Evolutionary conservation across 2,797 vertebrate genomes (phyloP), one percentile per base, ranked within the genome.

Genomic region (Schizopygopsis malacanthus): DNA sequence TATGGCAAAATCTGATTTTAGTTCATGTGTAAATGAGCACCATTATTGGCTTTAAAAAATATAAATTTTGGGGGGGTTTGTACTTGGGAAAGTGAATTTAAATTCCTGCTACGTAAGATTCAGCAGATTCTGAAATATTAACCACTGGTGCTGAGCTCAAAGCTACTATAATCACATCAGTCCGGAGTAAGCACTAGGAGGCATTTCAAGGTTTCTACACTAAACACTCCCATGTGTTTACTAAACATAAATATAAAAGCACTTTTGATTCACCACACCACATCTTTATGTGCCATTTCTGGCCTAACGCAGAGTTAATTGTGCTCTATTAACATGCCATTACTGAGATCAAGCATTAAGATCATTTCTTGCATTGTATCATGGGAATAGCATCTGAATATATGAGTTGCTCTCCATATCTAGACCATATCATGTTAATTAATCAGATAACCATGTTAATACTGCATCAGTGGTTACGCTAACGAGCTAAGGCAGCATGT

Each of bases 371-470:
- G 18, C 33, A 28, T 25, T 9, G 43, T 41, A 65, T 87, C 79
- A 50, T 70, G 70, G 69, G 77, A 54, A 82, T 47, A 72, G 61
- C 43, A 72, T 78, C 41, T 50, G 22, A 41, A 69, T 83, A 85
- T 50, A 83, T 63, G 52, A 85, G 22, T 61, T 75, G 25, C 82
- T 45, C 11, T 47, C 47, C 39, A 56, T 52, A 63, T 37, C 52
- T 47, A 77, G 8, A 75, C 2, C 82, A 79, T 56, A 63, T 72
- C 73, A 75, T 28, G 33, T 61, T 67, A 45, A 73, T 84, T 79
- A 59, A 37, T 28, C 47, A 71, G n/a, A 81, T 56, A 56, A 84
- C 6, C 72, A 84, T 83, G 59, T 81, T n/a, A 84, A 80, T 63
- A 81, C n/a, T 22, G 41, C 18, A 76, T 70, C 25, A 81, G 43